These are phyloP conservation scores for Cherax quadricarinatus DNA, from an alignment of 1,140 invertebrate species.

Conservation along the genomic window DNA sequence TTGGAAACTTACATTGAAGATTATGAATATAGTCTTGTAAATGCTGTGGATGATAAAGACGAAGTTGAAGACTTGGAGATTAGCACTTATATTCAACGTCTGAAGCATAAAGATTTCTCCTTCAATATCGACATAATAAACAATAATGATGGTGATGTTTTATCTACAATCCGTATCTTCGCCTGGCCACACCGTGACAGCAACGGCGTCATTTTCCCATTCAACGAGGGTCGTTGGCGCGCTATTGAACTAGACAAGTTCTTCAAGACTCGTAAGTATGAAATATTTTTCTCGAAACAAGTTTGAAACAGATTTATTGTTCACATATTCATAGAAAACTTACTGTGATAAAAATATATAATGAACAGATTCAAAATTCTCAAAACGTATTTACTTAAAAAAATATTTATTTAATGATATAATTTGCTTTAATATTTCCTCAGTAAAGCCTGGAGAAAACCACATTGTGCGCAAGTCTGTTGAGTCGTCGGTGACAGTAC, in stretches of 20 bases:
- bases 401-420: too few species aligned
- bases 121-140: too few species aligned
- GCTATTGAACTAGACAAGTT: not conserved
- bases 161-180: too few species aligned
- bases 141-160: too few species aligned
- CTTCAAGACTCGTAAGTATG: not conserved
- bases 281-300: too few species aligned
- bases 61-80: constrained; percentile 14
- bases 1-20: constrained; percentile 55
- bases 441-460: constrained; percentile 1
- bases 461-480: not conserved
- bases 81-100: constrained; percentile 11
- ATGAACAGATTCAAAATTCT: too few species aligned
- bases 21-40: constrained; percentile 50
- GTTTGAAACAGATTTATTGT: too few species aligned
- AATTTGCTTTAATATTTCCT: too few species aligned
- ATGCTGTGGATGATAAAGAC: constrained; percentile 38
- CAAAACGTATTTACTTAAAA: too few species aligned
- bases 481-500: not conserved
- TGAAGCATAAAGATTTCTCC: constrained; percentile 31
- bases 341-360: too few species aligned
- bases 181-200: constrained; percentile 7
- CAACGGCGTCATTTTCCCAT: not conserved
- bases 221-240: too few species aligned
- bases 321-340: too few species aligned